These are phyloP conservation scores for Strongylocentrotus purpuratus DNA, from an alignment of 35 echinoderm and acorn worm species.

Conservation along the genomic window DNA sequence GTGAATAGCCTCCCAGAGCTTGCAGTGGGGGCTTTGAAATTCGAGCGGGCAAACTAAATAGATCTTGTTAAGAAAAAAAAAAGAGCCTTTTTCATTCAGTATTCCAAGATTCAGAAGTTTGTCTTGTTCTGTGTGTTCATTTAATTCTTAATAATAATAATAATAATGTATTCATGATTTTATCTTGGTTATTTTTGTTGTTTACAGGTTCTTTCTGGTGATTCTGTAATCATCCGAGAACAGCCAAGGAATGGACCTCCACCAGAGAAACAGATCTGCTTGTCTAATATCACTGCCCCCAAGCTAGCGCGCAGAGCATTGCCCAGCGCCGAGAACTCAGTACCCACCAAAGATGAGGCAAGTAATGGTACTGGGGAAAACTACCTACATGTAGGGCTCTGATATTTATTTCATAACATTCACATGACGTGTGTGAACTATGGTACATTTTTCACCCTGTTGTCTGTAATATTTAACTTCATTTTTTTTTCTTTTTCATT, in stretches of 20 bases:
- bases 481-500: no score
- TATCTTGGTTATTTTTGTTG: background rate
- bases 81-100: no score
- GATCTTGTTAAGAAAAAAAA: background rate
- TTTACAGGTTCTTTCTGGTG: constrained; percentile 90
- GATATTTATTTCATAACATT: no score
- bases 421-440: no score
- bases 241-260: constrained; percentile 91
- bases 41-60: background rate
- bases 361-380: background rate
- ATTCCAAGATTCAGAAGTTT: background rate
- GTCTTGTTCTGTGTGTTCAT: background rate
- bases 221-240: constrained; percentile 98
- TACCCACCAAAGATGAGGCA: constrained; percentile 94
- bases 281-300: constrained; percentile 94
- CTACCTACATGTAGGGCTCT: no score
- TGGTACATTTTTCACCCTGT: no score
- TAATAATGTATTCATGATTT: background rate
- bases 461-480: no score
- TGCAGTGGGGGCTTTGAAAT: no score
- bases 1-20: no score
- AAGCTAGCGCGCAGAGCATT: constrained; percentile 87
- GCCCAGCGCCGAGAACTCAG: constrained; percentile 73
- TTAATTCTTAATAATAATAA: background rate
- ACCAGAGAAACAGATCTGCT: constrained; percentile 90